Evolutionary conservation across 2,888 invertebrate species (phyloP), one percentile per base, ranked within the genome.

Genomic region (Lasioglossum vierecki): DNA sequence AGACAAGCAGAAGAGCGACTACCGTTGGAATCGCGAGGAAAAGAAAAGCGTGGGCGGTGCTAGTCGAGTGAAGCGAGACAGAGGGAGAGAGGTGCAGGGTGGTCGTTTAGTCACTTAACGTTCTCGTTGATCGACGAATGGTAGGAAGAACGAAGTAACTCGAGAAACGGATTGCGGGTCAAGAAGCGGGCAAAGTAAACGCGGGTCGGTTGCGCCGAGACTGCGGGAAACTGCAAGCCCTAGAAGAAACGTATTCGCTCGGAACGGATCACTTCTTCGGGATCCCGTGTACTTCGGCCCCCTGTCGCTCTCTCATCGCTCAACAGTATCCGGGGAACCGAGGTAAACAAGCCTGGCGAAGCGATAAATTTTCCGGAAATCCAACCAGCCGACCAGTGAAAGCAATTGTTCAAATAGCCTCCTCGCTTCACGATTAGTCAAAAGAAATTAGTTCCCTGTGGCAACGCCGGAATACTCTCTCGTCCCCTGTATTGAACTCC

Each of bases 41-140:
- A 60, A 68, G 66, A 35, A 73, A 41, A 35, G n/a, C 30, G 22
- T 3, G 15, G 26, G 46, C 26, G 41, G 60, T 15, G 41, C 18
- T 9, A 39, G n/a, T 70, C 41, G 41, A 39, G 30, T 26, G 18
- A 46, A 15, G 49, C 66, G 22, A n/a, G 53, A 3, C 0, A 53
- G n/a, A 22, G 8, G 9, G 57, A 11, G 57, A 57, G 57, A 57
- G 57, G 63, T 22, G 15, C 46, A 53, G 57, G 63, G 57, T 60
- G 22, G 79, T 76, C 79, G 73, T 79, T 83, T 74, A 76, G 73
- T 80, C 68, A 39, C 83, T 83, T 77, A 83, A 83, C 84, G 83
- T 76, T 76, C 83, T 46, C 73, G 83, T 30, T 79, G 84, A 85
- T 83, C 76, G 84, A 77, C 83, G 76, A 85, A 85, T 76, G 79